Evolutionary conservation across 2,888 invertebrate genomes (phyloP).

Genomic region (Xanthorhoe spadicearia): DNA sequence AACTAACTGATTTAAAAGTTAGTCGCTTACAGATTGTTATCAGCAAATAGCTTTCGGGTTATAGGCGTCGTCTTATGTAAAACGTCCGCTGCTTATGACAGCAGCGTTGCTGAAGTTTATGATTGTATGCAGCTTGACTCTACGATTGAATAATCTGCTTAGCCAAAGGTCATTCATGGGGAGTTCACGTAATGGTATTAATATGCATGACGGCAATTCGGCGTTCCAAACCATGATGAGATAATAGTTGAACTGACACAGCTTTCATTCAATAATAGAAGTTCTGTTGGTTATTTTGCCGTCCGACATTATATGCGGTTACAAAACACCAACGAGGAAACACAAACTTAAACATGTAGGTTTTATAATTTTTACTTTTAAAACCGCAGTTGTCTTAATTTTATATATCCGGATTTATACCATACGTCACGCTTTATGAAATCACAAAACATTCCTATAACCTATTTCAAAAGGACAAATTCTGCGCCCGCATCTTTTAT

Average conservation of each 20-base stretch:
- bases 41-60: background rate
- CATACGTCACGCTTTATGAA: background rate
- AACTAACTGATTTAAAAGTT: constrained; percentile 1
- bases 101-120: background rate
- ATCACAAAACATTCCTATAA: constrained; percentile 1
- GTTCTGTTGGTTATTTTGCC: background rate
- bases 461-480: constrained; percentile 8
- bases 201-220: constrained; percentile 6
- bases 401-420: background rate
- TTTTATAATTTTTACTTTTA: background rate
- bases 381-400: background rate
- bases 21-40: background rate
- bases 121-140: background rate
- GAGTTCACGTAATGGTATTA: constrained; percentile 14
- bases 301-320: background rate
- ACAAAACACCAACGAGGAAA: background rate
- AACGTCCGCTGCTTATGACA: background rate
- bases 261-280: constrained; percentile 2
- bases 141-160: constrained; percentile 25
- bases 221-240: constrained; percentile 8
- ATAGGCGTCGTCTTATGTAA: background rate
- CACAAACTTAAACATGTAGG: background rate
- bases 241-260: constrained; percentile 7
- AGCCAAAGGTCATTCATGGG: constrained; percentile 26
- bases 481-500: constrained; percentile 20